phyloP scores from a whole-genome alignment of 1,140 invertebrate genomes.

The Mesaphorura yosii region DNA sequence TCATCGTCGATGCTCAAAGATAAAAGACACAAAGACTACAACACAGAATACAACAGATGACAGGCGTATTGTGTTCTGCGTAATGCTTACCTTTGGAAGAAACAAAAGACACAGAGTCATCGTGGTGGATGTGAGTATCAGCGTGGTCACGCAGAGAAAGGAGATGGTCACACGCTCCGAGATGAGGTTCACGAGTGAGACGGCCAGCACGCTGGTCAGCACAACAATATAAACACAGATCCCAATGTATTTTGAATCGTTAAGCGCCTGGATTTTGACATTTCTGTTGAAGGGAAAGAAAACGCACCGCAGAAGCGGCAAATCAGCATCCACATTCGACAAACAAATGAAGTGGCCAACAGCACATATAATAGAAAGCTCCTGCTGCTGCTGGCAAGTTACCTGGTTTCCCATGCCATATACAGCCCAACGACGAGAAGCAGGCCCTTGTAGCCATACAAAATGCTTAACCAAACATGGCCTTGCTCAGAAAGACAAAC shows the following conservation, averaged over 20 bases:
- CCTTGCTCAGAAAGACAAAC: slow-evolving; percentile 74
- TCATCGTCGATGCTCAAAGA: too few relatives aligned
- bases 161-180: slow-evolving; percentile 70
- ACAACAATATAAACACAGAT: slow-evolving; percentile 86
- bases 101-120: slow-evolving; percentile 74
- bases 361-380: too few relatives aligned
- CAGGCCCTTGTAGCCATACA: slow-evolving; percentile 81
- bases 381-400: too few relatives aligned
- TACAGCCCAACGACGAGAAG: slow-evolving; percentile 80
- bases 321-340: too few relatives aligned
- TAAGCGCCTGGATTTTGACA: slow-evolving; percentile 90
- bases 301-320: too few relatives aligned
- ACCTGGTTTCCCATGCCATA: slow-evolving; percentile 93
- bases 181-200: slow-evolving; percentile 70
- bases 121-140: slow-evolving; percentile 75
- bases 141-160: slow-evolving; percentile 65
- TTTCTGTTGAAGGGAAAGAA: slow-evolving; percentile 44
- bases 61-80: too few relatives aligned
- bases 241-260: slow-evolving; percentile 94
- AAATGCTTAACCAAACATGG: slow-evolving; percentile 68
- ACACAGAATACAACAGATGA: too few relatives aligned
- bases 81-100: slow-evolving; percentile 57
- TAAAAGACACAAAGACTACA: too few relatives aligned
- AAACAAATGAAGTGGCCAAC: too few relatives aligned
- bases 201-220: slow-evolving; percentile 70